Base-by-base conservation (phyloP, 2,113 vertebrate species). In the Toxotes chatareus region DNA sequence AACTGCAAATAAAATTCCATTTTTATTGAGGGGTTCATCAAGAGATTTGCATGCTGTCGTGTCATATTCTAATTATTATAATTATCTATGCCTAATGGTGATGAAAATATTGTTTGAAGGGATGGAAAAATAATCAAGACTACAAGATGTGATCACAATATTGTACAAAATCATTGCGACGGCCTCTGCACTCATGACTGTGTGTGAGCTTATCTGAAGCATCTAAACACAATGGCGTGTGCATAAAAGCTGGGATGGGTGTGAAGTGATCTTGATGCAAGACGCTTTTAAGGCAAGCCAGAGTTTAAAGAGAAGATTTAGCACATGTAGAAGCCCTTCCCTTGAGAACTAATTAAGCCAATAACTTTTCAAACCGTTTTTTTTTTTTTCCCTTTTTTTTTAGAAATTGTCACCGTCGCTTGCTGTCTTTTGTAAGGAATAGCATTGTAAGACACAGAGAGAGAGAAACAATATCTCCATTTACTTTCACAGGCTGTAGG, bases 331-430 rank as follows among this genome's bases (percentile, higher is more conserved):
- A 44, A 49, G 38, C 19, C 6, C 46, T 63, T 80, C 70, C 73
- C 80, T 47, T 23, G 69, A 72, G 63, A 68, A 34, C 53, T 70
- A 75, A 85, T 90, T 86, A 83, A 86, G 66, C 34, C n/a, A 2
- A 68, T 69, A 63, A 67, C 81, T 63, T 83, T 69, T 78, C 62
- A 71, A 47, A 65, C n/a, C 14, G 0, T 13, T 49, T 38, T 55
- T 6, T 36, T 13, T 49, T 38, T 55, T 6, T 36, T 32, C 59
- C 23, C 9, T 42, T 62, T 64, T 23, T 38, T 49, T 13, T 55
- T n/a, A 34, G 19, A 74, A 67, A 80, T 5, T 76, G 51, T 63
- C 47, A 56, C 49, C 0, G 1, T 55, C 51, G 66, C 8, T 5
- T 31, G 21, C 27, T 76, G 36, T 61, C 47, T 76, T 80, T 79